Base-by-base conservation (phyloP, 2,113 vertebrate genomes). In the Colaptes auratus region DNA sequence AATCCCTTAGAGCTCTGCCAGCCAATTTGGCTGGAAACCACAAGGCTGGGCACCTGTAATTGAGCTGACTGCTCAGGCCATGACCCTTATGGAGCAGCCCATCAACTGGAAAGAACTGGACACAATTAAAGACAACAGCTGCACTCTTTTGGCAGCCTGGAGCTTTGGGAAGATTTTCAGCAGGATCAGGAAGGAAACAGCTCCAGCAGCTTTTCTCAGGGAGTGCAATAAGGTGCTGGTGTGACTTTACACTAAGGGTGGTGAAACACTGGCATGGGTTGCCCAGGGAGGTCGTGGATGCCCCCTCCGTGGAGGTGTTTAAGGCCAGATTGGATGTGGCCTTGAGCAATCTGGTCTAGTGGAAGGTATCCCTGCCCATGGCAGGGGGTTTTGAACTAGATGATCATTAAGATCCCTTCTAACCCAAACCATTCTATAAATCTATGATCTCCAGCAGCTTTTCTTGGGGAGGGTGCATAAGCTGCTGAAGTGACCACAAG, bases 141-240 rank as follows among this genome's bases (percentile, higher is more conserved):
- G 48, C 12, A 3, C 3, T 4, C 70, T 53, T 70, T 55, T 74
- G 80, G 73, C 52, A 66, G 0, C 0, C 6, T 3, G 20, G 76
- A 83, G 67, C 52, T 66, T 21, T 31, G 88, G 56, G 69, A 42
- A 66, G 36, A 24, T 42, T 28, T 79, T 31, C 48, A 39, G 27
- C 50, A 24, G 59, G 16, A 39, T 7, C 12, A 24, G 77, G 70
- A 44, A 61, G 30, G 23, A n/a, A 63, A 30, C 17, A 75, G 23
- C 44, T 58, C 69, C 76, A 78, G 63, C 25, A 15, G 10, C 36
- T 78, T 53, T 23, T 44, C 36, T 82, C 71, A n/a, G 60, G 23
- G 4, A 39, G 17, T 56, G 36, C 21, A 30, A 12, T 31, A 3
- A 66, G 50, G 18, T 46, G 59, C 39, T 56, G 15, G 23, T 23